Conservation (phyloP, 2,113 vertebrate genomes). For the Vulpes vulpes region DNA sequence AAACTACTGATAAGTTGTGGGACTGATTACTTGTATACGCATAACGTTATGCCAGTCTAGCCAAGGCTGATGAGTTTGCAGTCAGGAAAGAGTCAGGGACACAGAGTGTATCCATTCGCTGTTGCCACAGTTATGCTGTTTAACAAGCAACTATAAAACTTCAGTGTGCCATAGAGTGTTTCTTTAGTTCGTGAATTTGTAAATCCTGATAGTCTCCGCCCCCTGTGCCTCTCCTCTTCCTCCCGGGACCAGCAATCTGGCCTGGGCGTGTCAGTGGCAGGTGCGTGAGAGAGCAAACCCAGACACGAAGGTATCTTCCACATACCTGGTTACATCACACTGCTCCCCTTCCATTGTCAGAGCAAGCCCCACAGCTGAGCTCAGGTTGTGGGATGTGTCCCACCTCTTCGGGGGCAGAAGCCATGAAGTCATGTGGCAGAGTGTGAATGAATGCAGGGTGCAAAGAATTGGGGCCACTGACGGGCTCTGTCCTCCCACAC, state of each 20-base stretch:
- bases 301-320: neutral
- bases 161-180: neutral
- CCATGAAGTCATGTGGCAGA: rapidly evolving
- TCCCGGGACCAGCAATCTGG: neutral
- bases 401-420: neutral
- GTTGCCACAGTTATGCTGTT: neutral
- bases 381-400: rapidly evolving
- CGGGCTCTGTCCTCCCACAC: no score
- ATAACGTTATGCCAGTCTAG: rapidly evolving
- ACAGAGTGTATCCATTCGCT: neutral
- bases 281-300: rapidly evolving
- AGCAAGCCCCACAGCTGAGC: rapidly evolving
- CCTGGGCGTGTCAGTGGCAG: neutral
- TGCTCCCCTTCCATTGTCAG: neutral
- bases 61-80: rapidly evolving
- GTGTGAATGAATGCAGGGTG: neutral
- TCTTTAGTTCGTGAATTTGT: neutral
- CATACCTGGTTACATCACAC: rapidly evolving
- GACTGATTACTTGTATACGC: no score
- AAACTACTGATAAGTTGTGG: neutral
- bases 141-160: neutral
- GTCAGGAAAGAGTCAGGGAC: neutral
- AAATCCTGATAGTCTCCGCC: neutral
- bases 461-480: rapidly evolving
- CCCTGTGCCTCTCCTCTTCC: neutral